A percentile compares a stretch with the other conserved stretches of the same genome.
phyloP scores from a whole-genome alignment of 2,113 vertebrate genomes.

The Macquaria ambigua region DNA sequence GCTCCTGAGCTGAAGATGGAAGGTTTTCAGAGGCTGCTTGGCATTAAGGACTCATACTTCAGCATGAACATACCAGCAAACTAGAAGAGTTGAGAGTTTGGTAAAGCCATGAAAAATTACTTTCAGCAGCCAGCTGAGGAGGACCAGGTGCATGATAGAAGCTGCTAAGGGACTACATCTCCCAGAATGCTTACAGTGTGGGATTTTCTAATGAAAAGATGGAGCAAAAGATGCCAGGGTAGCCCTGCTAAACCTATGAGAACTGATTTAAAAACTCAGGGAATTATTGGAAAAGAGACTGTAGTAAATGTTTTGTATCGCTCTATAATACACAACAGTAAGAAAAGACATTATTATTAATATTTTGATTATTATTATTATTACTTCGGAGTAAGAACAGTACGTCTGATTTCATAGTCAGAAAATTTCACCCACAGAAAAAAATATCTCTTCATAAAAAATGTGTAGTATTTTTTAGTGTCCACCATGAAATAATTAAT shows the following conservation, averaged over 20 bases:
- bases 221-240: neutral
- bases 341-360: slow-evolving; percentile 10
- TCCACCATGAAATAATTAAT: neutral
- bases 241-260: neutral
- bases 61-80: neutral
- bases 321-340: slow-evolving; percentile 29
- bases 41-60: neutral
- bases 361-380: slow-evolving; percentile 9
- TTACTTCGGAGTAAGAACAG: slow-evolving; percentile 24
- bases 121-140: neutral
- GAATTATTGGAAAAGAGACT: neutral
- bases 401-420: slow-evolving; percentile 9
- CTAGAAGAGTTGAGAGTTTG: neutral
- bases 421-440: neutral
- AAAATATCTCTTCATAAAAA: neutral
- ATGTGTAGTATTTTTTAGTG: neutral
- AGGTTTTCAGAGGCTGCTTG: neutral
- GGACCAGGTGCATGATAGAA: neutral
- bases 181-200: neutral
- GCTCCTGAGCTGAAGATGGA: slow-evolving; percentile 7
- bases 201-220: neutral
- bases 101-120: neutral
- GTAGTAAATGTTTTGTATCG: slow-evolving; percentile 13
- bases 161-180: neutral
- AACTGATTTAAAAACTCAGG: neutral